Base-by-base conservation (phyloP, 2,113 vertebrate species). In the Ammospiza caudacuta region DNA sequence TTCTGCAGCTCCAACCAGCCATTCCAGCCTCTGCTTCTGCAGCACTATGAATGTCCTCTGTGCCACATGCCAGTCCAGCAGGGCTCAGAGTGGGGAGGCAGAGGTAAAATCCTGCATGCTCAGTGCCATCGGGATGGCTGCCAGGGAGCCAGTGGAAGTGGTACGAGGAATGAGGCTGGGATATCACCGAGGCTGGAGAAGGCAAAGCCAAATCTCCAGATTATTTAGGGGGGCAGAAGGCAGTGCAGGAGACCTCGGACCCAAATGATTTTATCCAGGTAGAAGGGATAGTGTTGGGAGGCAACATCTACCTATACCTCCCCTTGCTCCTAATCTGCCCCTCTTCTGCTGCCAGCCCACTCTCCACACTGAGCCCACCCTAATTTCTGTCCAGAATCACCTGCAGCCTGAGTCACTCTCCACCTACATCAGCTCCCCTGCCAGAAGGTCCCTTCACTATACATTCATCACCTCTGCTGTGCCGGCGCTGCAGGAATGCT, bases 41-140 rank as follows among this genome's bases (percentile, higher is more conserved):
- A 67, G 23, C 43, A 28, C 12, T n/a, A 1, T 0, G 1, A 24
- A 6, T 35, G 8, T n/a, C 10, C 20, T 76, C 33, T 29, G 12
- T 77, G 41, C 19, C n/a, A 46, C 49, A 24, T 1, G 1, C 33
- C 0, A 0, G 23, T 16, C 12, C 29, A 47, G 24, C 9, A 55
- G 58, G 33, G 49, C 51, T 70, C 5, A 2, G 27, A 15, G 4
- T 20, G 17, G 19, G 3, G 11, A 52, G 18, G 27, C 35, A 75
- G 24, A n/a, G 47, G 39, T 46, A 39, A 70, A 76, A 25, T 8
- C 2, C 25, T 61, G 23, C 12, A 25, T 17, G 6, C 41, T 33
- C 39, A n/a, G 27, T 39, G 19, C 33, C 1, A 0, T 7, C 1
- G 0, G 28, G 33, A 27, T 72, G 66, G 58, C 74, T 79, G n/a